Evolutionary conservation across 2,888 invertebrate species (phyloP).

Genomic region (Tridacna crocea): DNA sequence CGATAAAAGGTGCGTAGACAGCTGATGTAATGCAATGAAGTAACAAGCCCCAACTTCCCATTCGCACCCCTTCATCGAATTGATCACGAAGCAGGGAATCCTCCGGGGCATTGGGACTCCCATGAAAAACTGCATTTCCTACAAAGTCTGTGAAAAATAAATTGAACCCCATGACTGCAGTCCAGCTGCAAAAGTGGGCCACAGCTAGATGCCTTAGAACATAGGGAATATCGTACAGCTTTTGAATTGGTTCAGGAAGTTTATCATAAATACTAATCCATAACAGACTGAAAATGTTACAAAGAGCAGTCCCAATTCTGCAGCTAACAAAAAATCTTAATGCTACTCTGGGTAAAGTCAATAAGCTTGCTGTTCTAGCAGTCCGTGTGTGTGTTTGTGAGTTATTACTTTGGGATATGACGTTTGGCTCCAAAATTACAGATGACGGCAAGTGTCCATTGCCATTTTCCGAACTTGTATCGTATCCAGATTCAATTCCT

Average conservation of each 20-base stretch:
- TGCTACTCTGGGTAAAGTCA: conserved; percentile 28
- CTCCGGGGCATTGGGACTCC: conserved; percentile 88
- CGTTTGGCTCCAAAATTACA: not conserved
- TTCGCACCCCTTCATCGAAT: conserved; percentile 96
- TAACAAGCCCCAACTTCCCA: conserved; percentile 98
- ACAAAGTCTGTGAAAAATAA: conserved; percentile 98
- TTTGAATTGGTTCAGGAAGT: conserved; percentile 72
- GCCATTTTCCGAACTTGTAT: conserved; percentile 73
- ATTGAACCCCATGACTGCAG: conserved; percentile 98
- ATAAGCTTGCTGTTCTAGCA: not conserved
- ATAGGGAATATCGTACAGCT: conserved; percentile 89
- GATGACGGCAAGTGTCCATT: conserved; percentile 16
- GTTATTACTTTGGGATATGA: not conserved
- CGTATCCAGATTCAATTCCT: conserved; percentile 77
- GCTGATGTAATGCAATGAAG: conserved; percentile 91
- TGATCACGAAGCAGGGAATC: conserved; percentile 79
- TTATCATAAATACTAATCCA: conserved; percentile 64
- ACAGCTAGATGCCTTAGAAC: conserved; percentile 94
- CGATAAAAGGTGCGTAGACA: conserved; percentile 93
- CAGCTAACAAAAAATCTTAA: conserved; percentile 36
- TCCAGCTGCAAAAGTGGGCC: conserved; percentile 98
- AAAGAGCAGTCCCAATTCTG: conserved; percentile 45
- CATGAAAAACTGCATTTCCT: conserved; percentile 94
- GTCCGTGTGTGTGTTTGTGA: conserved; percentile 11
- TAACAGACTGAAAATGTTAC: conserved; percentile 51